Conservation (phyloP, 2,113 vertebrate genomes). For the Antennarius striatus region DNA sequence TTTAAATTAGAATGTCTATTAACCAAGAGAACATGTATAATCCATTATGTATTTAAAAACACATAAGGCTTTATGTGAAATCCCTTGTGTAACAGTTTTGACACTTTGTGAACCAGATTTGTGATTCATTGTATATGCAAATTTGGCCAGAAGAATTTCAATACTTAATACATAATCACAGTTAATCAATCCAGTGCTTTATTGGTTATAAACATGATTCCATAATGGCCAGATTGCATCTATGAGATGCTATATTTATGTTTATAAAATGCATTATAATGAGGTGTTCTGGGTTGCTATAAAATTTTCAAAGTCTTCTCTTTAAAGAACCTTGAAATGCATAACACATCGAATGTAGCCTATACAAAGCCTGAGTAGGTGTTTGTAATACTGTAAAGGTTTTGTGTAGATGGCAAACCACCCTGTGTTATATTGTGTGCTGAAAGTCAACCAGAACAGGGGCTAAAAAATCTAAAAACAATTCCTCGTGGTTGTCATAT, state of each 20-base stretch:
- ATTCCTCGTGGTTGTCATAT: conserved; percentile 6
- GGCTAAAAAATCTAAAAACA: not conserved
- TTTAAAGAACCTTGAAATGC: conserved; percentile 36
- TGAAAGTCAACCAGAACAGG: conserved; percentile 11
- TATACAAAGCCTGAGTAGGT: conserved; percentile 43
- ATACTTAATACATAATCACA: conserved; percentile 45
- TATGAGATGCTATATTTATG: conserved; percentile 31
- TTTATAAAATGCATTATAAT: conserved; percentile 44
- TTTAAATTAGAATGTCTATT: conserved; percentile 5
- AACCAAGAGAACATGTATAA: not conserved
- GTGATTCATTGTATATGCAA: conserved; percentile 11
- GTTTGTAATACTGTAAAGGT: conserved; percentile 39
- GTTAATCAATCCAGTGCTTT: conserved; percentile 50
- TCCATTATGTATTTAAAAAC: conserved; percentile 13
- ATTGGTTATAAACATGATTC: conserved; percentile 23
- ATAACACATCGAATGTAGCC: conserved; percentile 30
- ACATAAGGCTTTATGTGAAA: conserved; percentile 37
- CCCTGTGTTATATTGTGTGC: not conserved
- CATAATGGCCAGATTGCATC: conserved; percentile 33
- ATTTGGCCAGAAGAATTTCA: conserved; percentile 11
- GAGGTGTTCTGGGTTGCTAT: conserved; percentile 39
- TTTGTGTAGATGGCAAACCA: conserved; percentile 17
- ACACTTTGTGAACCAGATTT: conserved; percentile 14
- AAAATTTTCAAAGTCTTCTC: conserved; percentile 40
- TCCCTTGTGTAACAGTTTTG: conserved; percentile 5